Conservation (phyloP, 2,797 vertebrate species). For the Mormyrus proboscirostris region DNA sequence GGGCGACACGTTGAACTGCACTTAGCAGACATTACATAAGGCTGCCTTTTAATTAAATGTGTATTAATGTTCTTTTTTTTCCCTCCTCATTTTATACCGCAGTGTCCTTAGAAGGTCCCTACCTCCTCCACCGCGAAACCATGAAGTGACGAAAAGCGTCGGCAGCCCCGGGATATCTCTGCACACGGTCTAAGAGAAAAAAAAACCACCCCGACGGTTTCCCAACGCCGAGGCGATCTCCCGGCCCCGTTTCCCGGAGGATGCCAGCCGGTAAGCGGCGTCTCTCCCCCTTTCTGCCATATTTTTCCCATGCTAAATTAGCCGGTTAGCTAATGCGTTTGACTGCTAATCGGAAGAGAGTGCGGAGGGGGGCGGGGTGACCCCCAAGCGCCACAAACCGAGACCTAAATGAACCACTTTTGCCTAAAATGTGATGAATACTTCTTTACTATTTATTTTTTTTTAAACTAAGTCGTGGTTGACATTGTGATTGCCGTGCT, state of each 20-base stretch:
- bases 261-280: constrained; percentile 56
- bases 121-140: neutral
- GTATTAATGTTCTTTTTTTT: neutral
- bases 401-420: neutral
- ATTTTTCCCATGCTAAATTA: neutral
- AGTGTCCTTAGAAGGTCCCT: neutral
- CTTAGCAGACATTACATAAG: neutral
- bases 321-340: neutral
- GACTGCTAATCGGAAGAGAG: neutral
- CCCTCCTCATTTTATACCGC: neutral
- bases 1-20: neutral
- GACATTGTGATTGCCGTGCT: neutral
- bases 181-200: neutral
- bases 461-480: neutral
- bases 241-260: constrained; percentile 28
- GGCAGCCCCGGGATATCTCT: neutral
- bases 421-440: neutral
- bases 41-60: neutral
- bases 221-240: neutral
- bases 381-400: neutral
- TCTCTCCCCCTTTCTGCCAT: neutral
- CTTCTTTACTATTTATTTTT: neutral
- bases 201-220: neutral
- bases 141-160: neutral
- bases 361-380: neutral